phyloP scores from a whole-genome alignment of 2,888 invertebrate species.

The Neria commutata region DNA sequence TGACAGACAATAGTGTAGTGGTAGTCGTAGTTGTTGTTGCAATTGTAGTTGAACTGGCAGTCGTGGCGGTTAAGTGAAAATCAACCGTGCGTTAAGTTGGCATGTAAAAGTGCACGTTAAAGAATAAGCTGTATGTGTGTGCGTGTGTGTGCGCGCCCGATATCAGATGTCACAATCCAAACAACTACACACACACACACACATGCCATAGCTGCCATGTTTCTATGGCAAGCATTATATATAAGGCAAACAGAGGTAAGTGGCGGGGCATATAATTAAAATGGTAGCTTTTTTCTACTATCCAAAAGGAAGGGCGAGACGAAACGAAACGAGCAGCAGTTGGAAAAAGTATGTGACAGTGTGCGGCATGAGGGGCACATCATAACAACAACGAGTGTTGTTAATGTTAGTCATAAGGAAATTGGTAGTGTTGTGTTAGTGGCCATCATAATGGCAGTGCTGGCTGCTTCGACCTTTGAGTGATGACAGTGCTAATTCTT shows the following conservation, averaged over 20 bases:
- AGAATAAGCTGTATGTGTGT: background rate
- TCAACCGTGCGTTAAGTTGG: constrained; percentile 18
- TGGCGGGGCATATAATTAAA: background rate
- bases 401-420: too few relatives aligned
- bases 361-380: too few relatives aligned
- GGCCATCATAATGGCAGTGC: background rate
- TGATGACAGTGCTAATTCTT: constrained; percentile 8
- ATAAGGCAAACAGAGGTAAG: too few relatives aligned
- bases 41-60: background rate
- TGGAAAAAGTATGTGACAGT: too few relatives aligned
- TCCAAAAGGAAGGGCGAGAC: too few relatives aligned
- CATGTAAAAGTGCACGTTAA: constrained; percentile 13
- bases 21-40: too few relatives aligned
- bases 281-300: background rate
- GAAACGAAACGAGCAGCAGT: too few relatives aligned
- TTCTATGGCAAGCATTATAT: too few relatives aligned
- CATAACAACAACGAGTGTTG: too few relatives aligned
- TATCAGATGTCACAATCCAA: constrained; percentile 18
- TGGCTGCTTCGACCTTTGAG: background rate
- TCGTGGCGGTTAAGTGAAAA: constrained; percentile 13
- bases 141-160: background rate
- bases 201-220: background rate
- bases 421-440: background rate
- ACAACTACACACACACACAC: background rate
- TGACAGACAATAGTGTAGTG: too few relatives aligned